These are phyloP conservation scores for Campoplex capitator DNA, from an alignment of 2,888 invertebrate species.

Conservation along the genomic window DNA sequence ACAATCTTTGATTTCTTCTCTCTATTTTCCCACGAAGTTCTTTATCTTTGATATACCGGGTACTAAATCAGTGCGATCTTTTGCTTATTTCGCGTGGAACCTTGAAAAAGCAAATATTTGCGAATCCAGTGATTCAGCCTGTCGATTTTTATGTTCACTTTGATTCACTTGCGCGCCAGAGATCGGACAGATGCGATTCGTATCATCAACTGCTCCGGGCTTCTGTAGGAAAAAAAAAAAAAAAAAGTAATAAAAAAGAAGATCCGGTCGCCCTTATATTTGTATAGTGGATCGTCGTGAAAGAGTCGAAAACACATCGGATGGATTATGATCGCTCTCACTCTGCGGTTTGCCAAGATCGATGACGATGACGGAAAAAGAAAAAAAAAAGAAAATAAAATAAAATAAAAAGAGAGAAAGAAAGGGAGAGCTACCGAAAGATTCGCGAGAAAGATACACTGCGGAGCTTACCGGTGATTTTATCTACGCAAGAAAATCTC, in stretches of 20 bases:
- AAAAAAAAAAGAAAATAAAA: background rate
- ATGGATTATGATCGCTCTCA: slow-evolving; percentile 55
- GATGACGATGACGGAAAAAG: slow-evolving; percentile 28
- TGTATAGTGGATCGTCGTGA: slow-evolving; percentile 28
- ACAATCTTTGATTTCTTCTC: background rate
- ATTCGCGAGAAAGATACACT: slow-evolving; percentile 50
- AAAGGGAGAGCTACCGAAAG: slow-evolving; percentile 15
- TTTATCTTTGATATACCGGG: slow-evolving; percentile 5
- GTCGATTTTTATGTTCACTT: slow-evolving; percentile 9
- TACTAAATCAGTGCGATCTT: slow-evolving; percentile 1
- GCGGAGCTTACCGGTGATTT: slow-evolving; percentile 4
- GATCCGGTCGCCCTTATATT: slow-evolving; percentile 21
- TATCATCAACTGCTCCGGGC: slow-evolving; percentile 10
- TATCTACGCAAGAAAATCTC: slow-evolving; percentile 48
- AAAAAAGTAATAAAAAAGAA: background rate
- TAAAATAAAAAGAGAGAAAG: background rate
- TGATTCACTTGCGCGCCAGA: slow-evolving; percentile 13
- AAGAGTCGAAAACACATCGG: slow-evolving; percentile 37
- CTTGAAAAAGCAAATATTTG: slow-evolving; percentile 44
- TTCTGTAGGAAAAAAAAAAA: no score
- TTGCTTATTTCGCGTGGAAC: background rate
- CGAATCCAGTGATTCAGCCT: slow-evolving; percentile 13
- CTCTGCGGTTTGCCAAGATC: slow-evolving; percentile 37
- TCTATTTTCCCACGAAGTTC: background rate
- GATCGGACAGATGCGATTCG: slow-evolving; percentile 1